Evolutionary conservation across 2,113 vertebrate species (phyloP).

Genomic region (Dinomys branickii): DNA sequence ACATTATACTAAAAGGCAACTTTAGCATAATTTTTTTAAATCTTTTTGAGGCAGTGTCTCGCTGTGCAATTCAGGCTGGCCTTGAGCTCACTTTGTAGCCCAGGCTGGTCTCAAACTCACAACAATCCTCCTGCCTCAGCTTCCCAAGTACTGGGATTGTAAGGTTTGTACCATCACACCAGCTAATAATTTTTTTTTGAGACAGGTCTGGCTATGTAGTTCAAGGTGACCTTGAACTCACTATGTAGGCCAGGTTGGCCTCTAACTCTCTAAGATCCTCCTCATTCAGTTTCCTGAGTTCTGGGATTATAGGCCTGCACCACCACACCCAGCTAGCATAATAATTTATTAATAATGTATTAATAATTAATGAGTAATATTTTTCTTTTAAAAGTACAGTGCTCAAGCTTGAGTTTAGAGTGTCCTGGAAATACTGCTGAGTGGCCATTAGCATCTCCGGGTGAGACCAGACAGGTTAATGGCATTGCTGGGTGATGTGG

Average conservation of each 20-base stretch:
- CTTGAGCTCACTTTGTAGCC: neutral
- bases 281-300: neutral
- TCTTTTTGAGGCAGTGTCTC: neutral
- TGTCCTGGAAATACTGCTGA: neutral
- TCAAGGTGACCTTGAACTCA: neutral
- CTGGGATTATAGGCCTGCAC: neutral
- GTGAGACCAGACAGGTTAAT: neutral
- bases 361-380: neutral
- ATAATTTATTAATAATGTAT: neutral
- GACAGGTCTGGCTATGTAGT: neutral
- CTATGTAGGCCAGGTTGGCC: neutral
- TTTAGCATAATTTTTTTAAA: neutral
- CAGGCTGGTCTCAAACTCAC: neutral
- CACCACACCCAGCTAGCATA: neutral
- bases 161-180: neutral
- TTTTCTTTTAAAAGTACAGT: neutral
- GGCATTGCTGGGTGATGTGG: neutral
- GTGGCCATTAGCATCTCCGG: neutral
- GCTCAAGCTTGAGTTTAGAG: neutral
- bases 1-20: neutral
- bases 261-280: neutral
- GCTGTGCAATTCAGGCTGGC: neutral
- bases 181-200: neutral
- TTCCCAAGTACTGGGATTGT: neutral
- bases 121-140: neutral